These are phyloP conservation scores for Syrmaticus mikado DNA, from an alignment of 2,113 vertebrate genomes.

Conservation along the genomic window DNA sequence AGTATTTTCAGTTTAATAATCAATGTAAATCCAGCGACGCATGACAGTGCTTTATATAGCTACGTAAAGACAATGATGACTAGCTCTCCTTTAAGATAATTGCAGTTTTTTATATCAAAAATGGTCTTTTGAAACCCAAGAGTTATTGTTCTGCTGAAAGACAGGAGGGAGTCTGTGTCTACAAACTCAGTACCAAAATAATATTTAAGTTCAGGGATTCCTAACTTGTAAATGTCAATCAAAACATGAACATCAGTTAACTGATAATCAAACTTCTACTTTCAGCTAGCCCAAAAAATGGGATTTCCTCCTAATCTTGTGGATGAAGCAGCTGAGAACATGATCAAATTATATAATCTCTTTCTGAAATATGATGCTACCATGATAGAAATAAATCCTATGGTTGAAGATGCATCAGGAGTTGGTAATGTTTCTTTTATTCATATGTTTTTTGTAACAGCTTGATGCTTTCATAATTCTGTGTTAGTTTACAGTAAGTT, in stretches of 20 bases:
- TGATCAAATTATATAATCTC: slow-evolving; percentile 94
- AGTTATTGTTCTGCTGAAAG: background rate
- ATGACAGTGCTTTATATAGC: background rate
- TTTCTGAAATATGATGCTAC: slow-evolving; percentile 98
- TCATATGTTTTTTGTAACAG: background rate
- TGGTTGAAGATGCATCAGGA: slow-evolving; percentile 97
- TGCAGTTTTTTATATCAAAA: background rate
- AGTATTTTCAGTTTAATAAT: background rate
- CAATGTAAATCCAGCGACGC: background rate
- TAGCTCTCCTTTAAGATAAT: background rate
- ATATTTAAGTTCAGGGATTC: background rate
- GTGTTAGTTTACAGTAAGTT: background rate
- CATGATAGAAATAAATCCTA: slow-evolving; percentile 98
- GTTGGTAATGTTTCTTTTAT: slow-evolving; percentile 81
- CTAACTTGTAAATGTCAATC: background rate
- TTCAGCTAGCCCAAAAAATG: slow-evolving; percentile 94
- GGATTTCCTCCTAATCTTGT: slow-evolving; percentile 90
- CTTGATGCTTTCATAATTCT: background rate
- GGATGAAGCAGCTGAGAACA: slow-evolving; percentile 93
- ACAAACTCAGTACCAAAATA: background rate
- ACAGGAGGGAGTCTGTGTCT: background rate
- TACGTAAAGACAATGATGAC: background rate
- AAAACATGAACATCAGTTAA: background rate
- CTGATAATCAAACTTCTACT: slow-evolving; percentile 23
- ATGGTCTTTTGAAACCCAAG: background rate